Evolutionary conservation across 2,797 vertebrate species (phyloP).

Genomic region (Sebastes nivosus): DNA sequence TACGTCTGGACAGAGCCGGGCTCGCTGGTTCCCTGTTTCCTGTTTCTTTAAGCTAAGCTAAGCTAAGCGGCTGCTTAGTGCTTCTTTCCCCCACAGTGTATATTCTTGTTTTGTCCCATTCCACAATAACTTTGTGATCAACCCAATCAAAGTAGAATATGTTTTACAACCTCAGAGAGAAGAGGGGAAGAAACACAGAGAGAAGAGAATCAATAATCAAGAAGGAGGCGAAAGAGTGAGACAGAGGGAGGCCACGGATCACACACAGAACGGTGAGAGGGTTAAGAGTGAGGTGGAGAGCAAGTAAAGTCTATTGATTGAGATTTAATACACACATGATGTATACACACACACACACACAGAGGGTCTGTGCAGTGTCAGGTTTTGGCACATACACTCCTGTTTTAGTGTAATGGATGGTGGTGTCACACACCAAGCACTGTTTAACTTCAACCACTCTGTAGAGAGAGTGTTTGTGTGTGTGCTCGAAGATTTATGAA

Average conservation of each 20-base stretch:
- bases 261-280: background rate
- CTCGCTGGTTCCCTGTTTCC: background rate
- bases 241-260: background rate
- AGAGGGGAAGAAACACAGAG: background rate
- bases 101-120: background rate
- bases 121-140: background rate
- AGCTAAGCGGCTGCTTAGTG: background rate
- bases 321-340: background rate
- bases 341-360: background rate
- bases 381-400: conserved; percentile 14
- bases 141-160: background rate
- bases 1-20: background rate
- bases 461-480: background rate
- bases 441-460: conserved; percentile 49
- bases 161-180: background rate
- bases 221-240: background rate
- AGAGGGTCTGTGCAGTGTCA: conserved; percentile 35
- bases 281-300: background rate
- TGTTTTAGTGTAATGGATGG: conserved; percentile 49
- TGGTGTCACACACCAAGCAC: conserved; percentile 31
- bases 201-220: background rate
- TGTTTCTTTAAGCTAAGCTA: background rate
- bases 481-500: conserved; percentile 10
- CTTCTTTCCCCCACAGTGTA: no score
- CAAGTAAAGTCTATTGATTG: background rate